Evolutionary conservation across 2,888 invertebrate genomes (phyloP).

Genomic region (Drosophila dives): DNA sequence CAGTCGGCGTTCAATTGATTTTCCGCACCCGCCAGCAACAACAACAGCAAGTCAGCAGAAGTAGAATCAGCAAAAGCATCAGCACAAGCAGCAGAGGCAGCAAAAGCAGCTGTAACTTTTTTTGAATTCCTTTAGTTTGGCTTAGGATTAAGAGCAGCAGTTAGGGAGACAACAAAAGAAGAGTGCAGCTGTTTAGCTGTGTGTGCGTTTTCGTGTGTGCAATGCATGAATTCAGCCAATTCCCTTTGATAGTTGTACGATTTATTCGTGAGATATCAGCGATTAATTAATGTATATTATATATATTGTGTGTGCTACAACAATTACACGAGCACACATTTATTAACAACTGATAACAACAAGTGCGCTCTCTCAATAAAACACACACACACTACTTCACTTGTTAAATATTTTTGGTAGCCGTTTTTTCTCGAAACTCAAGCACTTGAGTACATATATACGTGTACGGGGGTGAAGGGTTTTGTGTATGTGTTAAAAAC

Average conservation of each 20-base stretch:
- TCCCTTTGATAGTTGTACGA: constrained; percentile 7
- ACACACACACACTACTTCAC: constrained; percentile 15
- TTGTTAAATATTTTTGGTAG: constrained; percentile 25
- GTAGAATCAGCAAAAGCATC: background rate
- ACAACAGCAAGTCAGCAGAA: constrained; percentile 27
- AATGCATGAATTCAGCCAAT: constrained; percentile 14
- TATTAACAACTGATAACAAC: constrained; percentile 54
- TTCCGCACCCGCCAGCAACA: constrained; percentile 58
- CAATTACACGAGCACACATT: constrained; percentile 30
- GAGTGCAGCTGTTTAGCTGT: constrained; percentile 37
- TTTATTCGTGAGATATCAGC: constrained; percentile 35
- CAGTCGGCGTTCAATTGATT: constrained; percentile 73
- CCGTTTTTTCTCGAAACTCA: constrained; percentile 24
- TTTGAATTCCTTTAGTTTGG: constrained; percentile 44
- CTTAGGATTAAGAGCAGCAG: constrained; percentile 50
- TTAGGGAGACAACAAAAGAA: constrained; percentile 4
- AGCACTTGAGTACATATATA: constrained; percentile 1
- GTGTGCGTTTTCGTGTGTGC: background rate
- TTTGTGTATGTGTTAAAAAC: background rate
- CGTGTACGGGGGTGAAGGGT: background rate
- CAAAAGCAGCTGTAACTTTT: constrained; percentile 17
- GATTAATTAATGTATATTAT: constrained; percentile 17
- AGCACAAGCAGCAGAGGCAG: constrained; percentile 8
- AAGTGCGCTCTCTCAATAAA: constrained; percentile 40
- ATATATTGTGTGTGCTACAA: constrained; percentile 5